phyloP scores from a whole-genome alignment of 1,140 invertebrate genomes.

The Polyergus mexicanus region DNA sequence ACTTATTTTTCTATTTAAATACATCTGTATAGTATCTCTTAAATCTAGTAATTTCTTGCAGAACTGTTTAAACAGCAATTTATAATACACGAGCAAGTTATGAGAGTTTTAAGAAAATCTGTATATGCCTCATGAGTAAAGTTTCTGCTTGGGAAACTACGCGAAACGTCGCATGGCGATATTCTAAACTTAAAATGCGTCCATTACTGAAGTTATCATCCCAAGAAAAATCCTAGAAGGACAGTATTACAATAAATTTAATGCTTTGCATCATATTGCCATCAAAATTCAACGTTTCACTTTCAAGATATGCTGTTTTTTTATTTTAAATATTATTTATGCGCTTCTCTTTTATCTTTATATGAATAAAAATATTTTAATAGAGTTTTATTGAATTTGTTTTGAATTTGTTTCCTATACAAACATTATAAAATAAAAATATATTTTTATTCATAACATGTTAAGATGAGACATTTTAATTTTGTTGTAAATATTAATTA shows the following conservation, averaged over 20 bases:
- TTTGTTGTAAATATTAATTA: no score
- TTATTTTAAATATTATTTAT: background rate
- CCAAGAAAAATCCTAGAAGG: constrained; percentile 20
- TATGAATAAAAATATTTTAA: constrained; percentile 9
- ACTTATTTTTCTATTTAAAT: background rate
- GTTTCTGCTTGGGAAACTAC: constrained; percentile 44
- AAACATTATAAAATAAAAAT: no score
- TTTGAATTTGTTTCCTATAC: background rate
- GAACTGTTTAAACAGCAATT: constrained; percentile 39
- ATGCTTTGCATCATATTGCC: constrained; percentile 22
- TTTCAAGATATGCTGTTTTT: background rate
- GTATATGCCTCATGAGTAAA: constrained; percentile 46
- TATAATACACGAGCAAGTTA: constrained; percentile 39
- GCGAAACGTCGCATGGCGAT: constrained; percentile 24
- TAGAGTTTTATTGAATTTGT: background rate
- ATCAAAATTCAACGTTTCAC: constrained; percentile 22
- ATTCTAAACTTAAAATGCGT: constrained; percentile 50
- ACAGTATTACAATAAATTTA: constrained; percentile 33
- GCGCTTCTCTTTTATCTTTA: background rate
- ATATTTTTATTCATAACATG: no score
- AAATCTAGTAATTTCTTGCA: constrained; percentile 2
- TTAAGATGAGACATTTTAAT: no score
- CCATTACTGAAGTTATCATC: constrained; percentile 48
- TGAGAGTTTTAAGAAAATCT: constrained; percentile 48
- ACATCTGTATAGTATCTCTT: background rate